Percentiles rank a stretch among this genome's conserved stretches.
phyloP scores from a whole-genome alignment of 2,113 vertebrate genomes.

The Bettongia penicillata region DNA sequence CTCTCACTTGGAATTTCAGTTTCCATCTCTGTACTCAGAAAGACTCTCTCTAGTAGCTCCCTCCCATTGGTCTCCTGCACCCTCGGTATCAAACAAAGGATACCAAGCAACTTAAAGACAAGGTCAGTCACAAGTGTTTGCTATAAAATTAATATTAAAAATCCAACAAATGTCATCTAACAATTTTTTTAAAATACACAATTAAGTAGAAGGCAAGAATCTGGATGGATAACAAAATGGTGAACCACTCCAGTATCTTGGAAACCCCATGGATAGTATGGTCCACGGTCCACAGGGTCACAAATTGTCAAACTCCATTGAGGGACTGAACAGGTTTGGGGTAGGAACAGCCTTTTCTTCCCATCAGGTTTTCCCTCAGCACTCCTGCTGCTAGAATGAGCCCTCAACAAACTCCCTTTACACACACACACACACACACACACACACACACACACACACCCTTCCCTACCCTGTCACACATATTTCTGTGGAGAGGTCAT shows the following conservation, averaged over 20 bases:
- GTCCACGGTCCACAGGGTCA: neutral
- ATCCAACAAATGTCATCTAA: neutral
- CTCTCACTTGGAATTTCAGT: neutral
- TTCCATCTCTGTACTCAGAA: neutral
- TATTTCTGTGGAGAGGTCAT: neutral
- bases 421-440: neutral
- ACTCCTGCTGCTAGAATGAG: neutral
- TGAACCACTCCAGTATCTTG: neutral
- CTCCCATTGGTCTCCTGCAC: neutral
- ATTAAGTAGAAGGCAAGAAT: neutral
- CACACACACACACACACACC: neutral
- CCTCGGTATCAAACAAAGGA: neutral
- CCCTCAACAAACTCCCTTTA: neutral
- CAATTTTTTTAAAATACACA: neutral
- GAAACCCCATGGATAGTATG: neutral
- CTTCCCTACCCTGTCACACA: neutral
- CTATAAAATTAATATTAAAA: neutral
- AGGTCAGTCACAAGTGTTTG: neutral
- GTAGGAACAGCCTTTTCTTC: neutral
- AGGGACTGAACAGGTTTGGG: neutral
- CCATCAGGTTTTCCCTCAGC: neutral
- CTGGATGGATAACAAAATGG: neutral
- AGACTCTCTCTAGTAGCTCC: neutral
- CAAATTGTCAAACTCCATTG: neutral
- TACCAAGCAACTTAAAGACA: neutral